These are phyloP conservation scores for Notarius quadriscutis DNA, from an alignment of 2,113 vertebrate species.

Conservation along the genomic window DNA sequence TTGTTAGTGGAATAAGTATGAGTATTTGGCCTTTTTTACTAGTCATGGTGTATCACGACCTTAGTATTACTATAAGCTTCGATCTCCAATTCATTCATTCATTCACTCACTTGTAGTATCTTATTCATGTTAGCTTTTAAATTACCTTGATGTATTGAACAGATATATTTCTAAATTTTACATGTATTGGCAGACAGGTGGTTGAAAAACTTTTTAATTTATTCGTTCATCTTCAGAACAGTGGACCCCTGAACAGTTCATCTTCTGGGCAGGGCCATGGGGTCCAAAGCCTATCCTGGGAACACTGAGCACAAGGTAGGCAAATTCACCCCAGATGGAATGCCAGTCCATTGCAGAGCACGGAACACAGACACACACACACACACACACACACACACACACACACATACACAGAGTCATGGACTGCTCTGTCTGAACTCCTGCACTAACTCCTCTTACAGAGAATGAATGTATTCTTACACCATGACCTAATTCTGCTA, in stretches of 20 bases:
- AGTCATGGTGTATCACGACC: not conserved
- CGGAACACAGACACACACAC: not conserved
- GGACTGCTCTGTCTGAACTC: not conserved
- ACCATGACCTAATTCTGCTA: not conserved
- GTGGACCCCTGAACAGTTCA: too few relatives aligned
- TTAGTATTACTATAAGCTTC: not conserved
- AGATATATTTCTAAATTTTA: not conserved
- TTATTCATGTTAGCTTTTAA: not conserved
- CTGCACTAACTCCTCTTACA: not conserved
- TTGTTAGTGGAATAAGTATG: not conserved
- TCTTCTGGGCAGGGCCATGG: not conserved
- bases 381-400: not conserved
- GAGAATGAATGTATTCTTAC: not conserved
- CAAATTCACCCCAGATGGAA: not conserved
- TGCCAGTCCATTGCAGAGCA: not conserved
- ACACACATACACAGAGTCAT: not conserved
- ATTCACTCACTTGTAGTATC: not conserved
- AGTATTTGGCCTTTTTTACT: not conserved
- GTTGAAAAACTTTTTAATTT: not conserved
- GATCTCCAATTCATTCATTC: not conserved
- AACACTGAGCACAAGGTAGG: not conserved
- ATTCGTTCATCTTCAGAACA: not conserved
- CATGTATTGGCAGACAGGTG: not conserved
- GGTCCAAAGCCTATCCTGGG: not conserved
- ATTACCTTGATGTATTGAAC: not conserved